These are phyloP conservation scores for Oriolus oriolus DNA, from an alignment of 2,113 vertebrate genomes.

Conservation along the genomic window DNA sequence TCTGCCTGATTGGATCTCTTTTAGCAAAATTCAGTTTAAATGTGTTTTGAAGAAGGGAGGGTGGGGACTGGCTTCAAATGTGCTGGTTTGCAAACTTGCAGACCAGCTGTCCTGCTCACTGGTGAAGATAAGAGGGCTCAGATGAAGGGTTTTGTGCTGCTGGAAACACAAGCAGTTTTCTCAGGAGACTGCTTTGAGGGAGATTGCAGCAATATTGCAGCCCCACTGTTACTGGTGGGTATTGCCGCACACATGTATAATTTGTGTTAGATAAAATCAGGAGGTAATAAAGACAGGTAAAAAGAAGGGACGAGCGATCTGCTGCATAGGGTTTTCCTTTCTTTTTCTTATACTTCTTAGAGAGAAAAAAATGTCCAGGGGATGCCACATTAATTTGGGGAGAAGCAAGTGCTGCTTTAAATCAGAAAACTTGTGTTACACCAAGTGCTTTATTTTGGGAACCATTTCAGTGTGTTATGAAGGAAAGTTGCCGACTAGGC, in stretches of 20 bases:
- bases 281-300: constrained; percentile 30
- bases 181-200: constrained; percentile 41
- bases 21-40: not conserved
- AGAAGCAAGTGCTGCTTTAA: constrained; percentile 21
- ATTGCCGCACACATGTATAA: not conserved
- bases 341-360: not conserved
- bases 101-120: constrained; percentile 23
- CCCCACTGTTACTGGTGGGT: not conserved
- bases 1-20: not conserved
- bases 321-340: not conserved
- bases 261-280: constrained; percentile 53
- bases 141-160: constrained; percentile 15
- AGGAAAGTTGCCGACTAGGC: constrained; percentile 68
- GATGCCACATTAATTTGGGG: not conserved
- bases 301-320: not conserved
- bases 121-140: constrained; percentile 21
- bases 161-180: constrained; percentile 19
- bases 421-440: constrained; percentile 27
- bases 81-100: constrained; percentile 21
- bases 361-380: not conserved
- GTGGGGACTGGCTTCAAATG: not conserved
- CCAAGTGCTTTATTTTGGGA: constrained; percentile 54
- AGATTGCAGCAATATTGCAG: constrained; percentile 14
- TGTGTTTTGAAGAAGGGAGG: not conserved
- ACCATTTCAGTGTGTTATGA: constrained; percentile 51